Evolutionary conservation across 2,113 vertebrate genomes (phyloP).

Genomic region (Hydropotes inermis): DNA sequence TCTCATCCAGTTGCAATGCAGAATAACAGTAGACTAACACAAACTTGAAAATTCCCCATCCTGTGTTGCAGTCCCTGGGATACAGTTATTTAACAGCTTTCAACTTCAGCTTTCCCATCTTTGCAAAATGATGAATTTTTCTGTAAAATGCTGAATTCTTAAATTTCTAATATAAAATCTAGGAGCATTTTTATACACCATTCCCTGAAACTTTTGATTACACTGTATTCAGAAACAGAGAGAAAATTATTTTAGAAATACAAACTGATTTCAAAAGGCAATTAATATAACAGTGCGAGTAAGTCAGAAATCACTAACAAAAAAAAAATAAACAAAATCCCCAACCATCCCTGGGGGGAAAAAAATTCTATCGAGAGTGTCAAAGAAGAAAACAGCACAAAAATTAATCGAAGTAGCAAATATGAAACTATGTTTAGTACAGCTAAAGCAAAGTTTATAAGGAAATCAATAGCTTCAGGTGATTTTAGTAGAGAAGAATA

Average conservation of each 20-base stretch:
- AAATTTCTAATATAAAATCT: background rate
- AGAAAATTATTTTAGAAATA: background rate
- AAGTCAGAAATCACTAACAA: background rate
- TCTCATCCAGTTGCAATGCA: fast-evolving
- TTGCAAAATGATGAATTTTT: background rate
- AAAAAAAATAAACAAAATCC: background rate
- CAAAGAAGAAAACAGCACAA: background rate
- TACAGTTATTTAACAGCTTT: background rate
- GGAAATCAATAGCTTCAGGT: background rate
- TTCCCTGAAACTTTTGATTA: background rate
- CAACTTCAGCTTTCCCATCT: background rate
- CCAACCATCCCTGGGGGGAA: background rate
- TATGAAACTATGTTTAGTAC: background rate
- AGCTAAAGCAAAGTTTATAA: background rate
- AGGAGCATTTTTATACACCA: background rate
- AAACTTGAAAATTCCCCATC: background rate
- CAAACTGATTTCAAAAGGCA: background rate
- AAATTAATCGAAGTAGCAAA: background rate
- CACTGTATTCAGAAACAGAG: background rate
- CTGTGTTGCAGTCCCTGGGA: too few relatives aligned
- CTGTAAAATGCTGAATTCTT: background rate
- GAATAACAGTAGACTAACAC: too few relatives aligned
- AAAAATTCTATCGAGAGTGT: background rate
- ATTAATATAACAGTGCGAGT: background rate
- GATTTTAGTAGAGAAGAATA: background rate